These are phyloP conservation scores for Myrmecobius fasciatus DNA, from an alignment of 2,113 vertebrate genomes.

Conservation along the genomic window DNA sequence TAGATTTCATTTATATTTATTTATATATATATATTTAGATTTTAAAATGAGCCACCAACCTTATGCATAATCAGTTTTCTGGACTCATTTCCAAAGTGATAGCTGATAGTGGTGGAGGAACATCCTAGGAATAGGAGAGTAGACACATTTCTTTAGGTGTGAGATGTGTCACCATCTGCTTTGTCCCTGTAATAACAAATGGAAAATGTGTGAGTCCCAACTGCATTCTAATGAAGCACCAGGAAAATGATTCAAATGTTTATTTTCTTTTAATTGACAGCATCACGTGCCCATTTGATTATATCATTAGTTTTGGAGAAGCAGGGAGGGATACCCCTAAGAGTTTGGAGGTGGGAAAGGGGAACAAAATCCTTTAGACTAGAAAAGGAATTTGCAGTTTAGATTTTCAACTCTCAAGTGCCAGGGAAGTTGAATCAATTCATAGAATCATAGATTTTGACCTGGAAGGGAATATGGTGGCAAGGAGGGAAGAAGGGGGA, in stretches of 20 bases:
- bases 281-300: constrained; percentile 12
- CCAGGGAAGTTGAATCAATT: neutral
- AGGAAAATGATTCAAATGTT: constrained; percentile 1
- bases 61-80: neutral
- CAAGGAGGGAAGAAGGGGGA: neutral
- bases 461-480: neutral
- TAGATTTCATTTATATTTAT: no score
- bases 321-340: neutral
- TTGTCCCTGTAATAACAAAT: constrained; percentile 52
- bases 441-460: neutral
- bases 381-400: neutral
- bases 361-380: neutral
- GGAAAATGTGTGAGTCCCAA: constrained; percentile 18
- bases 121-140: constrained; percentile 51
- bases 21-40: no score
- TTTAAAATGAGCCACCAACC: neutral
- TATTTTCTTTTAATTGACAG: neutral
- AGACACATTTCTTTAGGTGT: constrained; percentile 42
- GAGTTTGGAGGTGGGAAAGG: neutral
- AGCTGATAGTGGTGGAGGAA: constrained; percentile 26
- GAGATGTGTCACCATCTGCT: constrained; percentile 49
- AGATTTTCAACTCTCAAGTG: neutral
- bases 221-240: constrained; percentile 29
- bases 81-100: constrained; percentile 18
- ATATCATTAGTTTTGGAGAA: neutral